These are phyloP conservation scores for Catagonus wagneri DNA, from an alignment of 2,113 vertebrate species.

Conservation along the genomic window DNA sequence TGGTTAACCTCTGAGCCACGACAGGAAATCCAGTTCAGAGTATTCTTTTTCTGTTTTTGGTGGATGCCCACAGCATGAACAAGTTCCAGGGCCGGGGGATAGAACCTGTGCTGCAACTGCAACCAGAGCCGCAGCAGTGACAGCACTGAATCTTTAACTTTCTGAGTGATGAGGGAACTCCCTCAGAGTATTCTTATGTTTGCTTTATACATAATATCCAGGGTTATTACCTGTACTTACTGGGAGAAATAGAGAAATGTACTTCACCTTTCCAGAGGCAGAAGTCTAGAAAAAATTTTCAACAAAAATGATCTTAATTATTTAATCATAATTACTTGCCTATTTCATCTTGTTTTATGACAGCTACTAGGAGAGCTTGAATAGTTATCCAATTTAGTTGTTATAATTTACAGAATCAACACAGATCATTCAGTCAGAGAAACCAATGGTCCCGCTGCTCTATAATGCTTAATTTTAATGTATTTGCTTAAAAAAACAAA, in stretches of 20 bases:
- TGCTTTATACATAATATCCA: background rate
- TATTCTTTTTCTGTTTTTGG: too few relatives aligned
- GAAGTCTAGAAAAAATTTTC: background rate
- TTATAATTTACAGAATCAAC: background rate
- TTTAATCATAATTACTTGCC: background rate
- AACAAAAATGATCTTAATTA: background rate
- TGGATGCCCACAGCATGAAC: too few relatives aligned
- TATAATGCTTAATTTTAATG: background rate
- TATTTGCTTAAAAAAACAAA: background rate
- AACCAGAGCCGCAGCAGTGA: too few relatives aligned
- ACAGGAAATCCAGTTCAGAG: background rate
- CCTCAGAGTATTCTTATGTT: background rate
- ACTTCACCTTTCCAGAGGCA: background rate
- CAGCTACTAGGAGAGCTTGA: background rate
- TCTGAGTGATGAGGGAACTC: too few relatives aligned
- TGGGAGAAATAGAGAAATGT: background rate
- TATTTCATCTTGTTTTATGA: background rate
- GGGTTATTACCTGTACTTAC: background rate
- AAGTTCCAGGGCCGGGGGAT: too few relatives aligned
- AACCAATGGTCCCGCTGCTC: background rate
- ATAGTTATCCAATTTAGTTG: background rate
- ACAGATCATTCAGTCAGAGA: background rate
- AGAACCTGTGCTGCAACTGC: too few relatives aligned
- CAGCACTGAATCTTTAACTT: too few relatives aligned
- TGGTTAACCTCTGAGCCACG: too few relatives aligned